Percentiles rank a stretch among this genome's conserved stretches.
Evolutionary conservation across 2,797 vertebrate genomes (phyloP).

Genomic region (Periparus ater): DNA sequence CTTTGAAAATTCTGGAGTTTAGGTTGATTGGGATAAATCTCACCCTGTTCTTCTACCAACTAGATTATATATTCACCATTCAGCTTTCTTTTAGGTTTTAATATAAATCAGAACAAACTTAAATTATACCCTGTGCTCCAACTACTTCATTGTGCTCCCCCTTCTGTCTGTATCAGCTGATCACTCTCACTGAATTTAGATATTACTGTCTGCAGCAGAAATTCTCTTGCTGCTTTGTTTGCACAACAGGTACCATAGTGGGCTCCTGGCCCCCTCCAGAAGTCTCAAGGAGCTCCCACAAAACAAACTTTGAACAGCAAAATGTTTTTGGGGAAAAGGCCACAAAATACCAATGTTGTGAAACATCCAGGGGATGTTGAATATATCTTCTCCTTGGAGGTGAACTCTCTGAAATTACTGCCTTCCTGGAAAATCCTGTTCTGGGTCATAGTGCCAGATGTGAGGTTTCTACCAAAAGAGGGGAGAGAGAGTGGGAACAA

Average conservation of each 20-base stretch:
- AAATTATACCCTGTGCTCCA: background rate
- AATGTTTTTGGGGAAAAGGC: background rate
- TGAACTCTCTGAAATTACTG: background rate
- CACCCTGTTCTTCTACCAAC: background rate
- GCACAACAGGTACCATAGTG: background rate
- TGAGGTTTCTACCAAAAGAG: background rate
- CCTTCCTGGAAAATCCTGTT: background rate
- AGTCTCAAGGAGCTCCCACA: background rate
- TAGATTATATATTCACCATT: background rate
- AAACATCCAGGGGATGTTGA: background rate
- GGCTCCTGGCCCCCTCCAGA: background rate
- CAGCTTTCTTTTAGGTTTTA: background rate
- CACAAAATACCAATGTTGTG: background rate
- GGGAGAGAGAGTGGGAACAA: background rate
- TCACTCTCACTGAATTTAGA: background rate
- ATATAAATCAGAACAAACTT: background rate
- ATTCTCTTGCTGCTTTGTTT: background rate
- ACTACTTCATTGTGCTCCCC: background rate
- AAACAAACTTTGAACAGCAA: background rate
- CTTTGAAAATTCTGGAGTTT: background rate
- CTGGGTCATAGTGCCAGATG: background rate
- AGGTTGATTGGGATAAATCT: background rate
- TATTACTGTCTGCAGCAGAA: background rate
- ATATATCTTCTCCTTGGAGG: background rate
- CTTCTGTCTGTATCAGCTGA: background rate